Evolutionary conservation across 2,888 invertebrate genomes (phyloP).

Genomic region (Dasysyrphus tricinctus): DNA sequence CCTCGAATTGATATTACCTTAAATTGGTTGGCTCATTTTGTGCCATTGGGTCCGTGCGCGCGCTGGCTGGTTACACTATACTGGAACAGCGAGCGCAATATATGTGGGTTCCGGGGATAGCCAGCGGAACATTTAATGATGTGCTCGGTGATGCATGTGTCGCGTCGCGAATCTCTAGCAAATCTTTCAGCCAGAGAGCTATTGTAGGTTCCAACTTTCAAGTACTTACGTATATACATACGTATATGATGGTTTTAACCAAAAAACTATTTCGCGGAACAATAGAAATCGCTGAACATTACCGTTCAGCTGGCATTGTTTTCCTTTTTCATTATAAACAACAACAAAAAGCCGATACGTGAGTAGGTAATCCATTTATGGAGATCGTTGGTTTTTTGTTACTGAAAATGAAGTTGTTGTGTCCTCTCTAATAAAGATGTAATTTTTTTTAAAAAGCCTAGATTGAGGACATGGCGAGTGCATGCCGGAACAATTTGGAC

Average conservation of each 20-base stretch:
- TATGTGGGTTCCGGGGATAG: slow-evolving; percentile 49
- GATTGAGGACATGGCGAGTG: slow-evolving; percentile 38
- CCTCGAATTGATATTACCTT: slow-evolving; percentile 76
- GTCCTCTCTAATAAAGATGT: slow-evolving; percentile 72
- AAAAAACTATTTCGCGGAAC: slow-evolving; percentile 63
- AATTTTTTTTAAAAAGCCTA: slow-evolving; percentile 37
- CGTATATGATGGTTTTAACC: slow-evolving; percentile 35
- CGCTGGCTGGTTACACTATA: not conserved
- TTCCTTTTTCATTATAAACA: slow-evolving; percentile 61
- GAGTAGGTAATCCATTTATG: slow-evolving; percentile 71
- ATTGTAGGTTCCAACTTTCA: not conserved
- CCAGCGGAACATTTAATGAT: slow-evolving; percentile 71
- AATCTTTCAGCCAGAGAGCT: slow-evolving; percentile 31
- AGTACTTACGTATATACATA: not conserved
- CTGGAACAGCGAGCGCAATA: slow-evolving; percentile 9
- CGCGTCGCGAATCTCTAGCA: slow-evolving; percentile 58
- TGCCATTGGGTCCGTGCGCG: slow-evolving; percentile 65
- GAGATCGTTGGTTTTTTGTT: slow-evolving; percentile 43
- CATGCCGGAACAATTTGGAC: slow-evolving; percentile 26
- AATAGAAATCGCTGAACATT: slow-evolving; percentile 75
- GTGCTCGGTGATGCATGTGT: slow-evolving; percentile 73
- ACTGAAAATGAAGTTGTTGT: slow-evolving; percentile 61
- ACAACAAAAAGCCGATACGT: slow-evolving; percentile 36
- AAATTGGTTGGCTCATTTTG: slow-evolving; percentile 75
- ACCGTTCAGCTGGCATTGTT: slow-evolving; percentile 71